phyloP scores from a whole-genome alignment of 2,888 invertebrate genomes.

The Epistrophella euchroma region DNA sequence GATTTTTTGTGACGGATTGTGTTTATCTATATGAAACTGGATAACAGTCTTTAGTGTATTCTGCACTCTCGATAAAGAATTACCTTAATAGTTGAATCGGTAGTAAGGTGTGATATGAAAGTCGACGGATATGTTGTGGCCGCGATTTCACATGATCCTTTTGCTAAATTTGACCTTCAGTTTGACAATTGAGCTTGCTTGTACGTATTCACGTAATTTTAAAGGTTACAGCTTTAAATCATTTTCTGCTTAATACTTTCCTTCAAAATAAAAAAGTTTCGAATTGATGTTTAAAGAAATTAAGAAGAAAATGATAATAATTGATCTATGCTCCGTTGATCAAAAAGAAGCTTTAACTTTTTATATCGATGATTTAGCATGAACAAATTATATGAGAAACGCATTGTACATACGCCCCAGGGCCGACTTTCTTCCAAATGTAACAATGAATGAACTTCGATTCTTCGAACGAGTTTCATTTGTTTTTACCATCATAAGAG shows the following conservation, averaged over 20 bases:
- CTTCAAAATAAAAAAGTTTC: not conserved
- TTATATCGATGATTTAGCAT: not conserved
- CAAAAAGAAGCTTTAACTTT: slow-evolving; percentile 1
- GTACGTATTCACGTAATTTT: no score
- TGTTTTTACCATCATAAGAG: slow-evolving; percentile 17
- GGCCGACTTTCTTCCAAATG: slow-evolving; percentile 26
- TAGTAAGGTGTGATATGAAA: no score
- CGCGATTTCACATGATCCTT: no score
- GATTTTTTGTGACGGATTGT: no score
- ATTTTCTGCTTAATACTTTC: not conserved
- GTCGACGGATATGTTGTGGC: no score
- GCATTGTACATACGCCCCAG: not conserved
- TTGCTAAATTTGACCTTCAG: no score
- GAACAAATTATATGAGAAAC: slow-evolving; percentile 1
- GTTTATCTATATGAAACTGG: no score
- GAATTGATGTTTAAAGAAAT: not conserved
- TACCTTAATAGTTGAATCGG: no score
- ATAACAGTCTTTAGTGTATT: no score
- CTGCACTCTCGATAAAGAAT: no score
- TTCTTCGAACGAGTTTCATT: slow-evolving; percentile 36
- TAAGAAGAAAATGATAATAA: not conserved
- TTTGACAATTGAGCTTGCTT: no score
- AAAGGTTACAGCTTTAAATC: no score
- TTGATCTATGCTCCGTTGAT: not conserved
- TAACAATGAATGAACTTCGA: slow-evolving; percentile 61